A percentile compares a stretch with the other conserved stretches of the same genome.
phyloP scores from a whole-genome alignment of 2,888 invertebrate species.

The Antheraea assamensis region DNA sequence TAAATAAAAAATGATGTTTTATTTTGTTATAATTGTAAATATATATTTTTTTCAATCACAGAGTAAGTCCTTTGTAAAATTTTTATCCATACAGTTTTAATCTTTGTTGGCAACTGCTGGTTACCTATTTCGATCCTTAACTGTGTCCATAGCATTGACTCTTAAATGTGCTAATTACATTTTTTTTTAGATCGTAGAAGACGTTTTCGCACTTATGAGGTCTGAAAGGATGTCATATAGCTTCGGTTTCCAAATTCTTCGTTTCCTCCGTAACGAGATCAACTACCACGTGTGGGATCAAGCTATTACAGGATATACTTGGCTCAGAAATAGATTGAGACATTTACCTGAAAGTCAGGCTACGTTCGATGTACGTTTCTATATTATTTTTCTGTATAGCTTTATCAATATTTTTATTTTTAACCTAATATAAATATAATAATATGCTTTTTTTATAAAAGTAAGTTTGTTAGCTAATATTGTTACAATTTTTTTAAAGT shows the following conservation, averaged over 20 bases:
- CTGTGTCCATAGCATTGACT: neutral
- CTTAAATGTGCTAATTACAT: neutral
- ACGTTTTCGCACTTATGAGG: constrained; percentile 70
- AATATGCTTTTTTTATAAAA: too few species aligned
- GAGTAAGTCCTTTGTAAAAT: too few species aligned
- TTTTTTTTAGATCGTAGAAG: constrained; percentile 63
- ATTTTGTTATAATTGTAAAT: too few species aligned
- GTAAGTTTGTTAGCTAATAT: too few species aligned
- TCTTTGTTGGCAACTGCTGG: too few species aligned
- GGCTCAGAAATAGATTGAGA: constrained; percentile 66
- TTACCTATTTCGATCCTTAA: neutral
- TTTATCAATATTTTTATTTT: neutral
- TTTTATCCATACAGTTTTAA: too few species aligned
- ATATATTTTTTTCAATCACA: too few species aligned
- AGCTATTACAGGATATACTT: constrained; percentile 66
- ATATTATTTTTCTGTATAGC: neutral
- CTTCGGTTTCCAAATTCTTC: constrained; percentile 65
- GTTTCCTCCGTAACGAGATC: constrained; percentile 59
- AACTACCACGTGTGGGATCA: constrained; percentile 73
- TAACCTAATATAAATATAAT: neutral
- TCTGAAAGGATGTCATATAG: constrained; percentile 54
- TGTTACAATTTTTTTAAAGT: too few species aligned
- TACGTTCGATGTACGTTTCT: constrained; percentile 63
- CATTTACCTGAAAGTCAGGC: constrained; percentile 60
- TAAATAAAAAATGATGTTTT: neutral